Evolutionary conservation across 2,797 vertebrate genomes (phyloP), one percentile per base, ranked within the genome.

Genomic region (Percopsis omiscomaycus): DNA sequence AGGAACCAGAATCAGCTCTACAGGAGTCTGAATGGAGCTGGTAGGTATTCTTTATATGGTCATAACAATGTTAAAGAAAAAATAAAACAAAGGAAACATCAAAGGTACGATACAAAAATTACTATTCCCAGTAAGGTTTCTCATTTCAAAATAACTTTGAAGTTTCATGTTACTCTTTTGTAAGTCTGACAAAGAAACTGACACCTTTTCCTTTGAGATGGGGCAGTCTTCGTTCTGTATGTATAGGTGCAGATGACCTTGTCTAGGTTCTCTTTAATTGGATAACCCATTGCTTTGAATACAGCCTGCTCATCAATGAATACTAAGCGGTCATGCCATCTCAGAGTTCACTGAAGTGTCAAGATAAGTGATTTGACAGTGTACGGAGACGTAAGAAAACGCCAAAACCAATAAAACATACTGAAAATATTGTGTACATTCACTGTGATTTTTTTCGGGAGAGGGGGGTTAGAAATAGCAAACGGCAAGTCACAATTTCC

Each of bases 141-240:
- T 66, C 68, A 79, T 84, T 87, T 89, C 80, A 85, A 87, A 86
- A 89, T 84, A 85, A 88, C 91, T 91, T 91, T 91, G 89, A 92
- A 88, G 89, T 89, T 86, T 69, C 57, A 61, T 83, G 84, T 81
- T 86, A 54, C 75, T 85, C 86, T 88, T 88, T 87, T 84, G 82
- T 88, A 84, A 85, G 81, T 55, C 77, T 76, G 83, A 87, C 85
- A 87, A 79, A 81, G 73, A 78, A 81, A 66, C 77, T 64, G 83
- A 78, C 82, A 78, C 71, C 42, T 50, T 22, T 0, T 8, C 77
- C 85, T 70, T 74, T 69, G 74, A 83, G 78, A 81, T 66, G 28
- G 1, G 22, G 73, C 8, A 61, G 68, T 80, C 76, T 82, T 84
- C 75, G 82, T 88, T 86, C 55, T 55, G 82, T 77, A 81, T 83